Evolutionary conservation across 2,888 invertebrate species (phyloP), one percentile per base, ranked within the genome.

Genomic region (Cheiracanthium punctorium): DNA sequence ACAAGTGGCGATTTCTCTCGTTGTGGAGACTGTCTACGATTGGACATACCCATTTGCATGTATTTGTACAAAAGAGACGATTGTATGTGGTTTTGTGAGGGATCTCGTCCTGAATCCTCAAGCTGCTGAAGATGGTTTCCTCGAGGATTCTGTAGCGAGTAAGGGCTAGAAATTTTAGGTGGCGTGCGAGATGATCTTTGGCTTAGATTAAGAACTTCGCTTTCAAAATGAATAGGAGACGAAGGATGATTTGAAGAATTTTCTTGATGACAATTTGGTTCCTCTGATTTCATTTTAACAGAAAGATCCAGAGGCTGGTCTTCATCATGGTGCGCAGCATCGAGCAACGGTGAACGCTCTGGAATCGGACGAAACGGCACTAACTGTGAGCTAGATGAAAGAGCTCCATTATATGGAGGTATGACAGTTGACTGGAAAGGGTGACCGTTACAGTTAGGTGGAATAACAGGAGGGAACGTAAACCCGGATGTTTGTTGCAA

Each of bases 241-340:
- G 95, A 95, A 14, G 28, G 30, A 33, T 48, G 69, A 58, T 72
- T 65, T 12, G 30, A 37, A 30, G 69, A 33, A 20, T 73, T 37
- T 17, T 69, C 64, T 94, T 5, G 8, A 94, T 94, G 88, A 84
- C 10, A 89, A 90, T 73, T 90, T 90, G 58, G 24, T 30, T 89
- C 89, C 24, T 85, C 76, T 8, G 20, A 32, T 52, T 95, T 95
- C 87, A 89, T 90, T 91, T 96, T 97, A 5, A 96, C 94, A 1
- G 97, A 97, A 89, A 98, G 93, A 92, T 98, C 98, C 81, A 98
- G 92, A 0, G 98, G 98, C 91, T 97, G 96, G 90, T 97, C 96
- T 80, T 90, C 85, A 30, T 79, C 82, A 17, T 33, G 72, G 28
- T n/a, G 29, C 17, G 65, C 7, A n/a, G 37, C n/a, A 48, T 82